Base-by-base conservation (phyloP, 30 jellyfish, hydroid and myxozoan species). In the Turritopsis dohrnii region DNA sequence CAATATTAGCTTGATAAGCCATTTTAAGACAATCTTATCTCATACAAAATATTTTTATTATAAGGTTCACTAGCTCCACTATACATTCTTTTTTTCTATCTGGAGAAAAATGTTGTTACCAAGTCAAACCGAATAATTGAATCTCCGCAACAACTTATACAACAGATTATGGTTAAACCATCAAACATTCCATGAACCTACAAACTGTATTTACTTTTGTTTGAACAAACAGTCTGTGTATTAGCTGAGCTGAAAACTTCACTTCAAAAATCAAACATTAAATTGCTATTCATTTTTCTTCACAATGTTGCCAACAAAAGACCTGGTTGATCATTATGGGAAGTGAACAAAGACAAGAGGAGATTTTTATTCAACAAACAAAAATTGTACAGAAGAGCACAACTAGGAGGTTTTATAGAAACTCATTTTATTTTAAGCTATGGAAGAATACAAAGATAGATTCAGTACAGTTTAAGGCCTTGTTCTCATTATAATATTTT, bases 1-100 rank as follows among this genome's bases (percentile, higher is more conserved):
- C 87, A 22, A 80, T 23, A 80, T 54, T 65, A 19, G 87, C 24
- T 52, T 77, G 85, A 69, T 69, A 69, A 69, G 77, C 77, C 77
- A 69, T 69, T 69, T 1, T 69, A 7, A 69, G 9, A 69, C 19
- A n/a, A n/a, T n/a, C n/a, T n/a, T n/a, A n/a, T n/a, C n/a, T n/a
- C n/a, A n/a, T n/a, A n/a, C n/a, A n/a, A n/a, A n/a, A n/a, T n/a
- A n/a, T n/a, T n/a, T n/a, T n/a, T n/a, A n/a, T n/a, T n/a, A n/a
- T n/a, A n/a, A n/a, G n/a, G n/a, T n/a, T 41, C 60, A 3, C 13
- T 41, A 13, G 13, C 5, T 41, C 60, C 60, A 3, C 60, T 13
- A 3, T 41, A 3, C 60, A 41, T 41, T 41, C 60, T 3, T 41
- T 3, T 41, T 41, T 41, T 41, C 60, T 41, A 41, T n/a, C 60